Evolutionary conservation across 2,113 vertebrate genomes (phyloP), one percentile per base, ranked within the genome.

Genomic region (Cephalopterus ornatus): DNA sequence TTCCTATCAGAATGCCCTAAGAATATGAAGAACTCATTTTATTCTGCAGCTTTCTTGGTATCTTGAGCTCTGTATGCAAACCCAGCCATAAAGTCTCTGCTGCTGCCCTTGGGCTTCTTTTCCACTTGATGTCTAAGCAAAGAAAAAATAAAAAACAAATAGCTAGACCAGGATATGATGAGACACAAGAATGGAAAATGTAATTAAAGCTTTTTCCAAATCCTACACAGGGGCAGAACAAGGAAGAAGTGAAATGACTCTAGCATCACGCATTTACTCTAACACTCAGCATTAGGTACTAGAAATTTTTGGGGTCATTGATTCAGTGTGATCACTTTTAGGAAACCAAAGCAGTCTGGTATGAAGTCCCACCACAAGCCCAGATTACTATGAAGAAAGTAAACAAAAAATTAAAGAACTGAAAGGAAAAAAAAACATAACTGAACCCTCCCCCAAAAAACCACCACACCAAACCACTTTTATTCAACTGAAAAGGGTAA

Each of bases 141-240:
- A 70, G 13, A 15, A 42, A 85, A 88, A 76, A 3, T 11, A 66
- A 44, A 89, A 81, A 67, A 21, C 44, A 90, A 86, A 89, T 20
- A 52, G n/a, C 46, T 46, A 81, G 41, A 50, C 15, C 4, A 8
- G 27, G 55, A 76, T 41, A 71, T 5, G 9, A 74, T 74, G 42
- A 92, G 55, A 66, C 18, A 74, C 26, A 77, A 56, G 35, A 94
- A 78, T 55, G 23, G 46, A 76, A 85, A 88, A 70, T 37, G 28
- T 73, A 53, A 85, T 68, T 85, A 76, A 88, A 94, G 71, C 30
- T n/a, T 88, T 85, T 82, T 85, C 53, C 33, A 74, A 75, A 66
- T 53, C 47, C 33, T 49, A 76, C 28, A 65, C 7, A 73, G 32
- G 5, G 37, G 17, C 7, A 90, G n/a, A 79, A 53, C 26, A 93